Percentiles rank a stretch among this genome's conserved stretches.
These are phyloP conservation scores for Passer montanus DNA, from an alignment of 2,113 vertebrate species.

Conservation along the genomic window DNA sequence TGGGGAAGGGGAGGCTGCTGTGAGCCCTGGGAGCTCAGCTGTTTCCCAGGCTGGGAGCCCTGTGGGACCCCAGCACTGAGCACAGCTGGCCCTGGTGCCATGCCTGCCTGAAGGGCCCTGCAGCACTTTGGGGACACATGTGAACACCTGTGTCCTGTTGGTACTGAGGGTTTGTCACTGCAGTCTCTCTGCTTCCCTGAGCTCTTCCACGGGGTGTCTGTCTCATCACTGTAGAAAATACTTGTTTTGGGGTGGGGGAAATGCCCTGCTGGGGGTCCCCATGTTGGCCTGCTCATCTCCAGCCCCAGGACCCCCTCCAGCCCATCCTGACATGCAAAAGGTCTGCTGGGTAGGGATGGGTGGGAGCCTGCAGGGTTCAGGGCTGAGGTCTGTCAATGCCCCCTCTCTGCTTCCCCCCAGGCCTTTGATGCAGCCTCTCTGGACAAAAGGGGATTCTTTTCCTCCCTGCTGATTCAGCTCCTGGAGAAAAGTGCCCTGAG, in stretches of 20 bases:
- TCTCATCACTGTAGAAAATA: neutral
- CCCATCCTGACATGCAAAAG: neutral
- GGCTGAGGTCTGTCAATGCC: neutral
- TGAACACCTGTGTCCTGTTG: neutral
- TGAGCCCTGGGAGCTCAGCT: neutral
- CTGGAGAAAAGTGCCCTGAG: constrained; percentile 21
- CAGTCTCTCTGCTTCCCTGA: neutral
- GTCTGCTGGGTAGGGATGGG: neutral
- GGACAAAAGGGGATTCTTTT: neutral
- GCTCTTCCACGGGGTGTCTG: neutral
- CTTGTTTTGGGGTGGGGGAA: neutral
- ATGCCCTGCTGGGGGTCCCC: neutral
- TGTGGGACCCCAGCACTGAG: neutral
- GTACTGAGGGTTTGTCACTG: neutral
- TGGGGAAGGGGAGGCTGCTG: neutral
- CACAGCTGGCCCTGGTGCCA: neutral
- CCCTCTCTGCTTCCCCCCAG: neutral
- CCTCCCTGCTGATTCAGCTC: constrained; percentile 37
- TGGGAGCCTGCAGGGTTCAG: neutral
- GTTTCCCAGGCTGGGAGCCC: neutral
- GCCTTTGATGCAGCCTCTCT: neutral
- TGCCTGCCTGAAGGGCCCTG: neutral
- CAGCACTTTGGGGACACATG: neutral
- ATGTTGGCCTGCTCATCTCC: neutral
- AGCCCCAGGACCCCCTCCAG: neutral